phyloP scores from a whole-genome alignment of 2,113 vertebrate genomes.

The Coptodon rendalli region DNA sequence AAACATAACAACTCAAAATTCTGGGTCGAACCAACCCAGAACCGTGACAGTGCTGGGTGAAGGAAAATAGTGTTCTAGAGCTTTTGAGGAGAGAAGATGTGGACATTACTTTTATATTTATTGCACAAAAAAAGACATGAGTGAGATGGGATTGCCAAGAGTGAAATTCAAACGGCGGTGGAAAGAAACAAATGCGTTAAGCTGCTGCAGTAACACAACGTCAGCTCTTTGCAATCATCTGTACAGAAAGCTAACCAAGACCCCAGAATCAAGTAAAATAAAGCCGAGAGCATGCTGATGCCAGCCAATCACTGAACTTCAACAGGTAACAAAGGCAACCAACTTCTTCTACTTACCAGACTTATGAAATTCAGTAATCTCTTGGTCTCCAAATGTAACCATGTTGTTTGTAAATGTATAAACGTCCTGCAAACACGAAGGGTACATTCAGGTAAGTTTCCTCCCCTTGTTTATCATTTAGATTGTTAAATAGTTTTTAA shows the following conservation, averaged over 20 bases:
- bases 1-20: too few species aligned
- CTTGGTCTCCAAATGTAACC: conserved; percentile 22
- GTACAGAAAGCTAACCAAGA: not conserved
- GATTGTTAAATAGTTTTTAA: not conserved
- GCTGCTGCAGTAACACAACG: not conserved
- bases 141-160: too few species aligned
- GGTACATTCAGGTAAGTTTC: rapidly evolving
- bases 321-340: not conserved
- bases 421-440: conserved; percentile 25
- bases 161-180: not conserved
- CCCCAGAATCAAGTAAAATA: not conserved
- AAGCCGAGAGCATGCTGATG: not conserved
- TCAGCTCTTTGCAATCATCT: not conserved
- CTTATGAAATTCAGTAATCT: conserved; percentile 49
- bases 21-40: too few species aligned
- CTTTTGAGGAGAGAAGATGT: too few species aligned
- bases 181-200: not conserved
- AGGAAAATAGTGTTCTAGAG: not conserved
- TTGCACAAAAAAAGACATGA: too few species aligned
- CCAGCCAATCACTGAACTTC: not conserved
- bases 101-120: too few species aligned
- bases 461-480: not conserved
- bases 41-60: not conserved
- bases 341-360: conserved; percentile 45
- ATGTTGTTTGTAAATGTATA: conserved; percentile 52